Base-by-base conservation (phyloP, 2,888 invertebrate genomes). In the Dione juno region DNA sequence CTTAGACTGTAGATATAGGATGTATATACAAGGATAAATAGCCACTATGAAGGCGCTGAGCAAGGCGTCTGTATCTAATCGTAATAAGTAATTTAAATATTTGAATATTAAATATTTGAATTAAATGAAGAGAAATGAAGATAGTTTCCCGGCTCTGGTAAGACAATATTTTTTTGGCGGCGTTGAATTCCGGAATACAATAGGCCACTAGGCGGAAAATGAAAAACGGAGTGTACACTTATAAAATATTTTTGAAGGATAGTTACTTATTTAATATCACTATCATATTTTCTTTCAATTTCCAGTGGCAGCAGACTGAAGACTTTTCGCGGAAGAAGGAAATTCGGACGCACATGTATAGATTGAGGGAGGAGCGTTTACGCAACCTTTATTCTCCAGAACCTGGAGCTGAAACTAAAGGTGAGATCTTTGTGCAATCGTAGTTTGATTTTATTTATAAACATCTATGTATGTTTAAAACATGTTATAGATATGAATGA, bases 261-360 rank as follows among this genome's bases (percentile, higher is more conserved):
- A 28, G 2, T 28, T 28, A 28, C 28, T 28, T 28, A 16, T 63
- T 35, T 53, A 28, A 43, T n/a, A n/a, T n/a, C n/a, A n/a, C 5
- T 40, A 16, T 48, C 16, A 16, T 19, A 14, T n/a, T 6, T 52
- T 43, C n/a, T 43, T 43, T 41, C 41, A 28, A 21, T 35, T 61
- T 57, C 10, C 92, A 97, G 96, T 97, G 97, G 97, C 96, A 96
- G 90, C 96, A 96, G 85, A 96, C 97, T 59, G 97, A 97, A 82
- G 97, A 98, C 89, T 97, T 96, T 87, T 96, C 96, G 67, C 95
- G 95, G 76, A 97, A 97, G 90, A 97, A 97, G 86, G 96, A 97
- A 88, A 97, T 98, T 80, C 95, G 98, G 73, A 94, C 96, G 58
- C 95, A 97, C 89, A 96, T 97, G 95, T 97, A 96, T 87, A 96